Evolutionary conservation across 1,140 invertebrate genomes (phyloP).

Genomic region (Eurytemora carolleeae): DNA sequence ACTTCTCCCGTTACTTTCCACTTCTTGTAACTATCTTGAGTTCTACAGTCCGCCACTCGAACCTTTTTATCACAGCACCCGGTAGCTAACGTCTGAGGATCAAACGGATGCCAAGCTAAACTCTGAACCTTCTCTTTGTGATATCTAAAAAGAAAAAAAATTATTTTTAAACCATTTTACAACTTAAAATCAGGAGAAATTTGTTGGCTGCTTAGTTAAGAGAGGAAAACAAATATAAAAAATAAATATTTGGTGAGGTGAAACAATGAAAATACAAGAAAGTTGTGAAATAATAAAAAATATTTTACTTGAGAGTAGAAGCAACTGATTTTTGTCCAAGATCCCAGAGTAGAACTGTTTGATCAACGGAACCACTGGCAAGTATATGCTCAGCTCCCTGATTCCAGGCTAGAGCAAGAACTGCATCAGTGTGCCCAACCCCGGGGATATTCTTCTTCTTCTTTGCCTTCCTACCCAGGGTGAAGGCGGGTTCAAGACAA

Average conservation of each 20-base stretch:
- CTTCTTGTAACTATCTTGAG: conserved; percentile 35
- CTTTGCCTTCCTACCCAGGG: conserved; percentile 52
- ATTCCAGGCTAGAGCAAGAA: conserved; percentile 81
- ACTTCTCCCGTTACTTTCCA: conserved; percentile 38
- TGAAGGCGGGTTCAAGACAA: conserved; percentile 60
- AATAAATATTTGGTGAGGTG: too few relatives aligned
- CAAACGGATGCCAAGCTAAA: conserved; percentile 64
- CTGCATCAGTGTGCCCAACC: conserved; percentile 68
- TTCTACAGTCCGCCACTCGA: conserved; percentile 56
- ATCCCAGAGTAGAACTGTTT: conserved; percentile 78
- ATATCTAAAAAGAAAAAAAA: too few relatives aligned
- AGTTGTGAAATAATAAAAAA: too few relatives aligned
- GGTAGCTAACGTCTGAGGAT: conserved; percentile 54
- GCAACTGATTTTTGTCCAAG: conserved; percentile 50
- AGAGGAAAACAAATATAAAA: too few relatives aligned
- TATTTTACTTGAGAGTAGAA: conserved; percentile 28
- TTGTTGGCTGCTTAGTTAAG: too few relatives aligned
- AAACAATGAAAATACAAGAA: too few relatives aligned
- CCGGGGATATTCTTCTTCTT: conserved; percentile 40
- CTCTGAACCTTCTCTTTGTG: conserved; percentile 68
- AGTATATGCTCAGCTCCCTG: conserved; percentile 51
- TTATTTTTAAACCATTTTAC: too few relatives aligned
- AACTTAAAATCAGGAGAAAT: too few relatives aligned
- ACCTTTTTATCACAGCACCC: conserved; percentile 32
- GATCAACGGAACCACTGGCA: conserved; percentile 76